phyloP scores from a whole-genome alignment of 1,140 invertebrate genomes.

The Batillaria attramentaria region DNA sequence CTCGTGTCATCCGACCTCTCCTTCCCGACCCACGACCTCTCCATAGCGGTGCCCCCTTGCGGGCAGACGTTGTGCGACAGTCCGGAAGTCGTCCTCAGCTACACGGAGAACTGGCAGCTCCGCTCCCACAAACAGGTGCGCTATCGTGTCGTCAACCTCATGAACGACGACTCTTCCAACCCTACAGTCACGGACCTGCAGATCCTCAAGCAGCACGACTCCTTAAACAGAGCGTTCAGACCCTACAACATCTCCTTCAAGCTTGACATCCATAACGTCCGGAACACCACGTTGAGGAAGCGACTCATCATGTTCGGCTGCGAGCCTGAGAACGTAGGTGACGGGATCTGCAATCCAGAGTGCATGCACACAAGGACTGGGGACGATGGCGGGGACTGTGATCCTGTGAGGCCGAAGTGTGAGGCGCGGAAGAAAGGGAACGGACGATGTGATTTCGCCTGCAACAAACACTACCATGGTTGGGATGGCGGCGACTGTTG shows the following conservation, averaged over 20 bases:
- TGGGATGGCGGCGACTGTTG: constrained; percentile 68
- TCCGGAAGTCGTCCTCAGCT: constrained; percentile 56
- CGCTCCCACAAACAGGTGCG: constrained; percentile 44
- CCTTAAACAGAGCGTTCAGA: constrained; percentile 51
- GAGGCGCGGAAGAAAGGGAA: constrained; percentile 45
- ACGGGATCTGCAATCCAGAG: constrained; percentile 52
- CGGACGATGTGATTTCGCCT: constrained; percentile 59
- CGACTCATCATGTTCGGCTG: constrained; percentile 56
- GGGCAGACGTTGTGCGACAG: constrained; percentile 64
- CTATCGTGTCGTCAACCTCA: constrained; percentile 57
- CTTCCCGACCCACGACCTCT: constrained; percentile 30
- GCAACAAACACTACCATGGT: constrained; percentile 53
- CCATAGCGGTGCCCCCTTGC: constrained; percentile 51
- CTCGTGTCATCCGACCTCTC: constrained; percentile 37
- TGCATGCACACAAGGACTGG: constrained; percentile 53
- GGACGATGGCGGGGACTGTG: constrained; percentile 61
- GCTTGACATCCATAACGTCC: constrained; percentile 43
- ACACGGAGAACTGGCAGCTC: constrained; percentile 41
- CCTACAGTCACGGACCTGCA: constrained; percentile 52
- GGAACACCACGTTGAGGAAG: constrained; percentile 46
- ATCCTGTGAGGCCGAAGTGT: constrained; percentile 40
- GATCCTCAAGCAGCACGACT: constrained; percentile 53
- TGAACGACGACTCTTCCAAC: constrained; percentile 51
- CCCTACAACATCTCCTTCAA: constrained; percentile 63
- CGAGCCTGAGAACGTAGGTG: constrained; percentile 48